These are phyloP conservation scores for Blastobasis lacticolella DNA, from an alignment of 2,888 invertebrate genomes.

Conservation along the genomic window DNA sequence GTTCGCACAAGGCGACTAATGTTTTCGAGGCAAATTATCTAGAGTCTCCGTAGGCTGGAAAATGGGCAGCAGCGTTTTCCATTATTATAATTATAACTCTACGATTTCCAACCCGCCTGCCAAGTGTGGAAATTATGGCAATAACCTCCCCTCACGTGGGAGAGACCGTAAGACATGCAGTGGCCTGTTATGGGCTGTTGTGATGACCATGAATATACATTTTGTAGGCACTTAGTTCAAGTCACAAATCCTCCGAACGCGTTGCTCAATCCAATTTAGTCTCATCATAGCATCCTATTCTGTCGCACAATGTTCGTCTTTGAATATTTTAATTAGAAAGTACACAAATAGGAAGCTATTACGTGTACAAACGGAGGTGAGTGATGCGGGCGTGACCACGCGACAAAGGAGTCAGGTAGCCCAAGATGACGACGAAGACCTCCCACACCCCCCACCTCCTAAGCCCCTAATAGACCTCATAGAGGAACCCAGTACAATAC, in stretches of 20 bases:
- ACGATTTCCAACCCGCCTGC: too few species aligned
- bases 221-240: too few species aligned
- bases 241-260: neutral
- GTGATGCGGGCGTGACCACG: conserved; percentile 46
- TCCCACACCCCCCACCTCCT: neutral
- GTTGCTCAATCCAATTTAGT: conserved; percentile 40
- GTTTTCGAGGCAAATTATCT: too few species aligned
- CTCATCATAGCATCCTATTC: conserved; percentile 27
- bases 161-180: too few species aligned
- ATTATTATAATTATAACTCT: too few species aligned
- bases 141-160: too few species aligned
- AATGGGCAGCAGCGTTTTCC: too few species aligned
- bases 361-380: conserved; percentile 38
- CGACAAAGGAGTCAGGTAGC: conserved; percentile 52
- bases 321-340: conserved; percentile 58
- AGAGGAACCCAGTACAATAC: neutral
- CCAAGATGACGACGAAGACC: neutral
- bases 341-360: conserved; percentile 55
- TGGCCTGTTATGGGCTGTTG: too few species aligned
- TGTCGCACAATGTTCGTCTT: conserved; percentile 24
- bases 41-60: too few species aligned
- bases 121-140: too few species aligned
- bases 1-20: too few species aligned
- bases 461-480: neutral
- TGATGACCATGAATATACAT: too few species aligned